A percentile compares a stretch with the other conserved stretches of the same genome.
These are phyloP conservation scores for Watsonalla binaria DNA, from an alignment of 2,888 invertebrate genomes.

Conservation along the genomic window DNA sequence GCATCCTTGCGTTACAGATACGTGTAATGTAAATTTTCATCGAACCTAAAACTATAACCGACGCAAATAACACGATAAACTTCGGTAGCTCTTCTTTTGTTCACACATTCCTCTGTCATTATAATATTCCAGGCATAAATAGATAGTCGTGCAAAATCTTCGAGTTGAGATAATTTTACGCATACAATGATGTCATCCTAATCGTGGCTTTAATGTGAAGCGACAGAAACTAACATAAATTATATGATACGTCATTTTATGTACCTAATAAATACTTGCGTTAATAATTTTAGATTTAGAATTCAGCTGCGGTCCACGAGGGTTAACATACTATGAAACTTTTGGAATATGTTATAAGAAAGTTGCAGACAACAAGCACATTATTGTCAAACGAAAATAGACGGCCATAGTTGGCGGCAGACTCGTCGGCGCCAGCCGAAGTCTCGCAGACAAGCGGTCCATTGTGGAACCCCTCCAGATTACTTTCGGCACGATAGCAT, in stretches of 20 bases:
- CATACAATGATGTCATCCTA: background rate
- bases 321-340: background rate
- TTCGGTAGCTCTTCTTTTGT: background rate
- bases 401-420: conserved; percentile 46
- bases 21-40: too few relatives aligned
- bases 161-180: background rate
- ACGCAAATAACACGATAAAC: too few relatives aligned
- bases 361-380: conserved; percentile 12
- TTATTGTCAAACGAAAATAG: conserved; percentile 40
- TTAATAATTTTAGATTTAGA: background rate
- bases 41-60: too few relatives aligned
- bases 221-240: background rate
- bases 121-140: background rate
- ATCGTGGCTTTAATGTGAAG: background rate
- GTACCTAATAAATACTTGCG: background rate
- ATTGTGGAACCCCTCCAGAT: conserved; percentile 31
- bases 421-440: conserved; percentile 50
- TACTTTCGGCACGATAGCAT: conserved; percentile 34
- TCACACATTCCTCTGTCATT: background rate
- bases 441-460: conserved; percentile 29
- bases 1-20: too few relatives aligned
- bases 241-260: background rate
- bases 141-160: background rate
- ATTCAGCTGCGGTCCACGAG: background rate
- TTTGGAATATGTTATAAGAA: conserved; percentile 1